phyloP scores from a whole-genome alignment of 1,140 invertebrate genomes.

The Nylanderia fulva region DNA sequence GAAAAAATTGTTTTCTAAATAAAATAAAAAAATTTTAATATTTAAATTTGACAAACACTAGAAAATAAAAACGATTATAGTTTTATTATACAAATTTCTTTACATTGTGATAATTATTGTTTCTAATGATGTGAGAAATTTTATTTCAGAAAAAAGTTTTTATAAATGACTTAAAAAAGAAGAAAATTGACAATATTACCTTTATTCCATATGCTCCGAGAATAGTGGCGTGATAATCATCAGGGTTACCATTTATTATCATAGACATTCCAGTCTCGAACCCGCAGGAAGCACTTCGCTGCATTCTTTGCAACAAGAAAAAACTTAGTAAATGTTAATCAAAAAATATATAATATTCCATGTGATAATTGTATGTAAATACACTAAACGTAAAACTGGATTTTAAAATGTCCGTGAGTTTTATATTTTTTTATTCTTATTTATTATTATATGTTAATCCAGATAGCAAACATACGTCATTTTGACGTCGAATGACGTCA shows the following conservation, averaged over 20 bases:
- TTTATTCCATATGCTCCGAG: slow-evolving; percentile 72
- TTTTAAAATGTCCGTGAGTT: neutral
- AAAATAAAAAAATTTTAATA: too few relatives aligned
- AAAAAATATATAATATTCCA: neutral
- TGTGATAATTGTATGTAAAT: neutral
- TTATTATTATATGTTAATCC: too few relatives aligned
- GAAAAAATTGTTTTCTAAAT: too few relatives aligned
- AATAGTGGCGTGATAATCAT: slow-evolving; percentile 76
- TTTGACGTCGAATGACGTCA: too few relatives aligned
- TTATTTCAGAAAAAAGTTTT: neutral
- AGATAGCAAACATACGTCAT: too few relatives aligned
- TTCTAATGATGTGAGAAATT: too few relatives aligned
- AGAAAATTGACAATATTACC: slow-evolving; percentile 59
- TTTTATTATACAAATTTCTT: too few relatives aligned
- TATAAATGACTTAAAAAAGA: neutral
- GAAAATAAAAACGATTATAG: too few relatives aligned
- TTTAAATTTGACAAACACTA: too few relatives aligned
- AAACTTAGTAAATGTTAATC: slow-evolving; percentile 5
- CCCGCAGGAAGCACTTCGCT: slow-evolving; percentile 86
- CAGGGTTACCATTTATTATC: slow-evolving; percentile 83
- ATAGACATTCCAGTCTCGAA: slow-evolving; percentile 88
- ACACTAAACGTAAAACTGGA: neutral
- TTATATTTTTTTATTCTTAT: neutral
- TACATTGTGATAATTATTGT: too few relatives aligned
- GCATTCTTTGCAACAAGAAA: slow-evolving; percentile 17